Base-by-base conservation (phyloP, 1,140 invertebrate species). In the Laupala kohalensis region DNA sequence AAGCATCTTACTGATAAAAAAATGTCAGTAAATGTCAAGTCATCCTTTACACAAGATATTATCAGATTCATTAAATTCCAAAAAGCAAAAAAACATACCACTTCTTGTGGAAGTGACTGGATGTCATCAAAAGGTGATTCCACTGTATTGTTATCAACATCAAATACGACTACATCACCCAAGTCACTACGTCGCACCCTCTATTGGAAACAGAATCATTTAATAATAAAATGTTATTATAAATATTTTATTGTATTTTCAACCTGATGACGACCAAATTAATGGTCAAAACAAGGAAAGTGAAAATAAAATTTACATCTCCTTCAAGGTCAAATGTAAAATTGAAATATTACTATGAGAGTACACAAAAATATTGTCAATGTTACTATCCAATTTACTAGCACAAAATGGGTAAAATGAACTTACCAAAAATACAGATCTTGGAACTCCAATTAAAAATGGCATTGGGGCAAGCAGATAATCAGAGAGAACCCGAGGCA, bases 401-500 rank as follows among this genome's bases (percentile, higher is more conserved):
- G n/a, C n/a, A n/a, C n/a, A n/a, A n/a, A n/a, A n/a, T n/a, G n/a
- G n/a, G n/a, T n/a, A 53, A 4, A 13, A 53, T 13, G 37, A 13
- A 70, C 69, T 79, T 83, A 94, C 92, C 86, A 92, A 84, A 79
- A 95, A 87, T 64, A 96, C 90, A 72, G 86, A 82, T 69, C 89
- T 83, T 74, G 94, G 94, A 62, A 97, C 92, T 68, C 96, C 96
- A 78, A 98, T 96, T 12, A 97, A 82, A 84, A 93, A 98, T 71
- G 95, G 95, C 94, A 97, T 97, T 0, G 94, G 95, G 6, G 95
- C 94, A 75, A 90, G 83, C 73, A 97, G 83, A 83, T 97, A 97
- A 81, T 97, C 95, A 72, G 92, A 88, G 37, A 98, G 85, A 75
- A 89, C 87, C 76, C 88, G 84, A 23, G 96, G 95, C 74, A 98